These are phyloP conservation scores for Desmodus rotundus DNA, from an alignment of 2,113 vertebrate species.

Conservation along the genomic window DNA sequence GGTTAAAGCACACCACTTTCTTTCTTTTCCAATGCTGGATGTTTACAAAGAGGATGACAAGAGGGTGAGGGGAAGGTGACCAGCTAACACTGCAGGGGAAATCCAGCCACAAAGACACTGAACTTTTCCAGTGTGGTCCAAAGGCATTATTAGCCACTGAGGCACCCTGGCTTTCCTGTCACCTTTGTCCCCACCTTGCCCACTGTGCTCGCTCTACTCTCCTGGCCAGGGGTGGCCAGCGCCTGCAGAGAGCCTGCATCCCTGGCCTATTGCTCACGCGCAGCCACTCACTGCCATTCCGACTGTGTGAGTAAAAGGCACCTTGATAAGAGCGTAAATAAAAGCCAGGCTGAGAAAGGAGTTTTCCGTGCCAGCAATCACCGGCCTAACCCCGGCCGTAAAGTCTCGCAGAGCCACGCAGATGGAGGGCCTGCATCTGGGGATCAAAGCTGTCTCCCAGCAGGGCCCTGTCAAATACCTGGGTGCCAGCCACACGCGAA, in stretches of 20 bases:
- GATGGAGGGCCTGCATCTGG: constrained; percentile 80
- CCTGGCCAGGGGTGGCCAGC: constrained; percentile 34
- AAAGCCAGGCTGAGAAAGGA: constrained; percentile 84
- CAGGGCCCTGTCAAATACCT: constrained; percentile 76
- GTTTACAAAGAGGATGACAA: not conserved
- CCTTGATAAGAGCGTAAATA: constrained; percentile 84
- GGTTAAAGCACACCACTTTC: not conserved
- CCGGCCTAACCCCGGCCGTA: constrained; percentile 77
- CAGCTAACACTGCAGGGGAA: not conserved
- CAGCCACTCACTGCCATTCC: constrained; percentile 79
- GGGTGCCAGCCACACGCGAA: constrained; percentile 21
- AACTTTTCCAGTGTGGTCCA: constrained; percentile 51
- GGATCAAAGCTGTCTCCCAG: constrained; percentile 74
- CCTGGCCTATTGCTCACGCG: constrained; percentile 51
- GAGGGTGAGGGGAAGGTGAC: not conserved
- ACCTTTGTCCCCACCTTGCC: constrained; percentile 61
- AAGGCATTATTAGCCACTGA: constrained; percentile 26
- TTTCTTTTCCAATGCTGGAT: not conserved
- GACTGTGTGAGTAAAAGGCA: constrained; percentile 79
- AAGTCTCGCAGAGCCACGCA: constrained; percentile 76
- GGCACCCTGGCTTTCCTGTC: constrained; percentile 48
- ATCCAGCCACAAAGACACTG: constrained; percentile 53
- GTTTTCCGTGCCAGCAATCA: constrained; percentile 84
- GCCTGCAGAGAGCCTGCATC: constrained; percentile 35
- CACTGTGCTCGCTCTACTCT: not conserved